Percentiles rank a stretch among this genome's conserved stretches.
phyloP scores from a whole-genome alignment of 2,797 vertebrate species.

The Sciurus carolinensis region DNA sequence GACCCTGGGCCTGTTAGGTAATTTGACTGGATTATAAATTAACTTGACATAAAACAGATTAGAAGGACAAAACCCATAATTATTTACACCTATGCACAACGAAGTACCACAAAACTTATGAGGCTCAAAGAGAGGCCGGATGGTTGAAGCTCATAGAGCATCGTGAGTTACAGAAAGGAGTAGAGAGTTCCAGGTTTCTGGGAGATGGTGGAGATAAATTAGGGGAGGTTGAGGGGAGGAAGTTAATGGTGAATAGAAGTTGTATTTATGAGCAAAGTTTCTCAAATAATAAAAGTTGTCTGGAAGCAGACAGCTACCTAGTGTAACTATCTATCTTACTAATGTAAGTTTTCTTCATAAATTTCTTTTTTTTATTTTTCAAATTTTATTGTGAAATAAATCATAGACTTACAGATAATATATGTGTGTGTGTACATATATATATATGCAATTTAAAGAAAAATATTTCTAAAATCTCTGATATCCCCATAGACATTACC shows the following conservation, averaged over 20 bases:
- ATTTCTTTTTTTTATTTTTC: not conserved
- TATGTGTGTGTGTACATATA: not conserved
- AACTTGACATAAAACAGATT: not conserved
- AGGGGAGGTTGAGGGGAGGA: no score
- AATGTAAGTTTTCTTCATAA: not conserved
- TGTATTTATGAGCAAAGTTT: not conserved
- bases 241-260: not conserved
- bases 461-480: not conserved
- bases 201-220: not conserved
- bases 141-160: not conserved
- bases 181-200: not conserved
- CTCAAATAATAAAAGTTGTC: not conserved
- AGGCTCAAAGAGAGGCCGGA: not conserved
- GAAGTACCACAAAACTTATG: not conserved
- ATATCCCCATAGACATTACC: not conserved
- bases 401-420: not conserved
- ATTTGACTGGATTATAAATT: not conserved
- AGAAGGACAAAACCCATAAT: not conserved
- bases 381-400: not conserved
- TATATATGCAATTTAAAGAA: not conserved
- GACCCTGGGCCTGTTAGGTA: no score
- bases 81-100: not conserved
- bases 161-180: not conserved
- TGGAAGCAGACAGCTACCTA: not conserved
- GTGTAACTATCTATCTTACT: not conserved